A percentile compares a stretch with the other conserved stretches of the same genome.
phyloP scores from a whole-genome alignment of 1,140 invertebrate species.

The Apolygus lucorum region DNA sequence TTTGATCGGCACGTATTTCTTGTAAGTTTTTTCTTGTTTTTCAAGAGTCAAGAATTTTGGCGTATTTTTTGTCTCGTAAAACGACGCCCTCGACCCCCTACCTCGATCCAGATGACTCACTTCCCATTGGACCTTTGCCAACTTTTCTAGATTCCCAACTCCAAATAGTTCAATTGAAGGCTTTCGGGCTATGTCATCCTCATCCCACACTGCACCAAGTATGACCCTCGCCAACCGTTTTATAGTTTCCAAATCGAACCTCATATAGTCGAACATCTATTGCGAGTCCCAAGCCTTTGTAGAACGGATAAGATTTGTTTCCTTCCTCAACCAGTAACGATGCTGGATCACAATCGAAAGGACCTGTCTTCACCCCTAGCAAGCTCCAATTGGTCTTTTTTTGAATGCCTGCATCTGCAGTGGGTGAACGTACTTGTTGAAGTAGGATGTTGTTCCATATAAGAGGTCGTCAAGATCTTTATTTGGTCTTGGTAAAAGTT shows the following conservation, averaged over 20 bases:
- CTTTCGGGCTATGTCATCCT: background rate
- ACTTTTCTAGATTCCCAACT: background rate
- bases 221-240: constrained; percentile 17
- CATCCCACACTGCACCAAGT: background rate
- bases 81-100: background rate
- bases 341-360: background rate
- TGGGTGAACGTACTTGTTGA: constrained; percentile 4
- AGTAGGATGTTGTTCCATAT: background rate
- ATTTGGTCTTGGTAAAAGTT: constrained; percentile 13
- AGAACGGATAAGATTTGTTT: constrained; percentile 2
- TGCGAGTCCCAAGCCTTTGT: constrained; percentile 3
- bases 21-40: background rate
- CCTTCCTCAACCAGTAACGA: background rate
- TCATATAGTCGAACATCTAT: constrained; percentile 3
- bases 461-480: constrained; percentile 2
- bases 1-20: background rate
- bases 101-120: background rate
- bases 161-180: constrained; percentile 24
- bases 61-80: background rate
- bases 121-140: background rate
- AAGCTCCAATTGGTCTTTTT: background rate
- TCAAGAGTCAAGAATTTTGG: background rate
- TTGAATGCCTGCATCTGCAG: background rate
- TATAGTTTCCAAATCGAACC: constrained; percentile 6
- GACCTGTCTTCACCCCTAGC: background rate